phyloP scores from a whole-genome alignment of 2,113 vertebrate species.

The Nerophis lumbriciformis region DNA sequence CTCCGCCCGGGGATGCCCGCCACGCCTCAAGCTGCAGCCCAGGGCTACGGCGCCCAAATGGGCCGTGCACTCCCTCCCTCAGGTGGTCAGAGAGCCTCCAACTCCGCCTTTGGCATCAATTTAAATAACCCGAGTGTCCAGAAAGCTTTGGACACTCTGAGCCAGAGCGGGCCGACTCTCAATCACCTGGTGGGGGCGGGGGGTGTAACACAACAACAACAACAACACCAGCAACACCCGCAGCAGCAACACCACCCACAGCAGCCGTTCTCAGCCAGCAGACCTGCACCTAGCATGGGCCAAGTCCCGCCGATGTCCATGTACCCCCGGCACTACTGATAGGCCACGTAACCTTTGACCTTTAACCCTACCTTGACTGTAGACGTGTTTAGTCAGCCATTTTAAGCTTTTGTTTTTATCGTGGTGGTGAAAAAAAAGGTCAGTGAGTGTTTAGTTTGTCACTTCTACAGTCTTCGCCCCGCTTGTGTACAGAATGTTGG shows the following conservation, averaged over 20 bases:
- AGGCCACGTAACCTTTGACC: not conserved
- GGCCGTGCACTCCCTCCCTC: slow-evolving; percentile 61
- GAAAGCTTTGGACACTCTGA: slow-evolving; percentile 95
- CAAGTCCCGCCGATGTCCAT: slow-evolving; percentile 74
- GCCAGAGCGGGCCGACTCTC: slow-evolving; percentile 91
- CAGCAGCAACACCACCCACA: not conserved
- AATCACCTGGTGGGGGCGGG: slow-evolving; percentile 81
- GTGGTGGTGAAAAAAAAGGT: not conserved
- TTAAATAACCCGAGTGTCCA: slow-evolving; percentile 97
- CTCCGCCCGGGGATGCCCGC: slow-evolving; percentile 53
- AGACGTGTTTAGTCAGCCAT: slow-evolving; percentile 42
- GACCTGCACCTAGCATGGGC: slow-evolving; percentile 50
- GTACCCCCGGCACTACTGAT: slow-evolving; percentile 88
- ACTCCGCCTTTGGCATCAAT: slow-evolving; percentile 83
- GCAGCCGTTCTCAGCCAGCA: not conserved
- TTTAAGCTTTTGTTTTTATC: slow-evolving; percentile 31
- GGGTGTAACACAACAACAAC: not conserved
- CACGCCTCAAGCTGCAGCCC: slow-evolving; percentile 54
- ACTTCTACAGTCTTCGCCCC: slow-evolving; percentile 11
- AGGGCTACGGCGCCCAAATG: slow-evolving; percentile 61
- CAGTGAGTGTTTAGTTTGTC: not conserved
- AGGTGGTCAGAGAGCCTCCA: slow-evolving; percentile 62
- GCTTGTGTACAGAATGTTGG: slow-evolving; percentile 31
- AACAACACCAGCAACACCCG: not conserved
- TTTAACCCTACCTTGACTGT: slow-evolving; percentile 14